Base-by-base conservation (phyloP, 1,140 invertebrate species). In the Solenopsis fugax region DNA sequence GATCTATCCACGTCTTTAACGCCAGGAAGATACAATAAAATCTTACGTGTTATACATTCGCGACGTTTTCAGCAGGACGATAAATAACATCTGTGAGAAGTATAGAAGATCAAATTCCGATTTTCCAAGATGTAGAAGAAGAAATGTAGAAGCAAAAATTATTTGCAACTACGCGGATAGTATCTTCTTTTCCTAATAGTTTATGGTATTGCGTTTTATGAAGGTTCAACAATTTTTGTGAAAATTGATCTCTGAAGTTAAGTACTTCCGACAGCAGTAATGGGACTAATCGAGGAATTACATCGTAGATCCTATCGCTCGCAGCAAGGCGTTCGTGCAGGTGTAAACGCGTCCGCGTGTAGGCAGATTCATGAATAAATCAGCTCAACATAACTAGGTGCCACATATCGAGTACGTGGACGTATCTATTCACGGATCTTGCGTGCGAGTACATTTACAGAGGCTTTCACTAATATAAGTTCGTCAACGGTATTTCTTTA, bases 311-410 rank as follows among this genome's bases (percentile, higher is more conserved):
- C 78, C 65, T 90, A 92, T 92, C 91, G 41, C 50, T 92, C 80
- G 88, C 81, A 77, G 24, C 52, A 67, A 76, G 65, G 81, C 82
- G 58, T 75, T 69, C 21, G 50, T 72, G 86, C 90, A 92, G 89
- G 87, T 92, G 91, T 81, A 76, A 92, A 92, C 80, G 77, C 52
- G 71, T 69, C 56, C 75, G 65, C 65, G 58, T 72, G 67, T 90
- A 85, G 85, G 86, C 85, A 77, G 87, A 52, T 41, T 75, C 85
- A 92, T 92, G 91, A 92, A 92, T 92, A 92, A 92, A 92, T 92
- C 89, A 89, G 69, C 88, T 89, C 65, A 69, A 29, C 29, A 29
- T 29, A 29, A 87, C 58, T 80, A 67, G 75, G n/a, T 86, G 37
- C 52, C 16, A 67, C 34, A 16, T 75, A 87, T 73, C 76, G 48